These are phyloP conservation scores for Eudyptes chrysolophus DNA, from an alignment of 2,113 vertebrate genomes.

Conservation along the genomic window DNA sequence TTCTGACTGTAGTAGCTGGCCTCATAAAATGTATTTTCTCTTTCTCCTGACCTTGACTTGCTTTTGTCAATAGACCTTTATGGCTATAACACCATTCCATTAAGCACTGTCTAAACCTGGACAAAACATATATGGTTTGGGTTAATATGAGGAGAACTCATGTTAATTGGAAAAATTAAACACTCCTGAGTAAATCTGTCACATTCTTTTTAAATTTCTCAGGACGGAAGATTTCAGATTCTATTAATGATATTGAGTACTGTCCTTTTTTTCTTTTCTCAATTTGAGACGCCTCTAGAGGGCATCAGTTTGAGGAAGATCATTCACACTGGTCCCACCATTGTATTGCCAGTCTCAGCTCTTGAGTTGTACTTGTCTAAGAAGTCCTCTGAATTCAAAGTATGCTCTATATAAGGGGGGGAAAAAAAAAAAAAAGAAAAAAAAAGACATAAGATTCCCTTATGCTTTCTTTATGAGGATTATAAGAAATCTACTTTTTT, in stretches of 20 bases:
- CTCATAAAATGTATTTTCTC: neutral
- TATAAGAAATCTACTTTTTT: neutral
- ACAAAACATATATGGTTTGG: neutral
- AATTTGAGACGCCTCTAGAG: neutral
- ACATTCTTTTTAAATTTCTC: neutral
- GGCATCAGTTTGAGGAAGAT: neutral
- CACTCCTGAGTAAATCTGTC: neutral
- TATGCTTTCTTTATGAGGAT: neutral
- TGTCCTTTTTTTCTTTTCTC: neutral
- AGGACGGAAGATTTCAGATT: neutral
- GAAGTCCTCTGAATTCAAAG: neutral
- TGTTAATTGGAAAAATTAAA: neutral
- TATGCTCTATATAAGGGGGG: neutral
- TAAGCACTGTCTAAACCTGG: neutral
- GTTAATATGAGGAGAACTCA: neutral
- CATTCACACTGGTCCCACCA: neutral
- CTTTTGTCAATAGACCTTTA: neutral
- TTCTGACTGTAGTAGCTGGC: neutral
- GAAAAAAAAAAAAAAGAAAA: too few relatives aligned
- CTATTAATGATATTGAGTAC: neutral
- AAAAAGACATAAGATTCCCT: neutral
- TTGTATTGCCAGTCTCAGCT: neutral
- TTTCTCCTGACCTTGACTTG: neutral
- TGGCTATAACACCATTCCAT: neutral
- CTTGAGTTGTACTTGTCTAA: neutral